Percentiles rank a stretch among this genome's conserved stretches.
Conservation (phyloP, 2,113 vertebrate genomes). For the Neodontobutis hainanensis region DNA sequence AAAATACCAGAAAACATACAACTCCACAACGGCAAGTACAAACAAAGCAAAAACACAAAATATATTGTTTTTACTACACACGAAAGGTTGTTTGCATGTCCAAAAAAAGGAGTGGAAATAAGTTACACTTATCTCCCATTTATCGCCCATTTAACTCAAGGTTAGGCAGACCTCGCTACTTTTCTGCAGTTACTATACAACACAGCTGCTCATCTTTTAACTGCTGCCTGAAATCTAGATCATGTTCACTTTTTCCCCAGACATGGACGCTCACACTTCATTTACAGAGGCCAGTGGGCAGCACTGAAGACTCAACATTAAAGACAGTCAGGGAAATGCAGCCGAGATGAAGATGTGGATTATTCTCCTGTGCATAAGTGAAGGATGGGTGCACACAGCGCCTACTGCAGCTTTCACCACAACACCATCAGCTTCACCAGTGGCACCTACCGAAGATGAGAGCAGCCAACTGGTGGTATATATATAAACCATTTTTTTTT, state of each 20-base stretch:
- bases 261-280: neutral
- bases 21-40: too few relatives aligned
- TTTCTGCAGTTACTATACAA: too few relatives aligned
- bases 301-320: neutral
- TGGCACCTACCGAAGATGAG: constrained; percentile 66
- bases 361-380: constrained; percentile 41
- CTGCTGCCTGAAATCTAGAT: too few relatives aligned
- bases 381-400: constrained; percentile 11
- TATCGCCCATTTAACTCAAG: too few relatives aligned
- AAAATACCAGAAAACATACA: too few relatives aligned
- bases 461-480: constrained; percentile 70
- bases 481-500: neutral
- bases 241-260: neutral
- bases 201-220: too few relatives aligned
- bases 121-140: too few relatives aligned
- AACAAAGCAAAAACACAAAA: too few relatives aligned
- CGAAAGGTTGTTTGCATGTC: too few relatives aligned
- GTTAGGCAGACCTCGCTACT: too few relatives aligned
- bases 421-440: constrained; percentile 17
- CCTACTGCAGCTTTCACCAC: constrained; percentile 12
- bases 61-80: too few relatives aligned
- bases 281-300: neutral
- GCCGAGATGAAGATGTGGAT: constrained; percentile 53
- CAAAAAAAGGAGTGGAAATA: too few relatives aligned
- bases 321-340: constrained; percentile 19